A percentile compares a stretch with the other conserved stretches of the same genome.
Conservation (phyloP, 1,140 invertebrate species). For the Copidosoma floridanum region DNA sequence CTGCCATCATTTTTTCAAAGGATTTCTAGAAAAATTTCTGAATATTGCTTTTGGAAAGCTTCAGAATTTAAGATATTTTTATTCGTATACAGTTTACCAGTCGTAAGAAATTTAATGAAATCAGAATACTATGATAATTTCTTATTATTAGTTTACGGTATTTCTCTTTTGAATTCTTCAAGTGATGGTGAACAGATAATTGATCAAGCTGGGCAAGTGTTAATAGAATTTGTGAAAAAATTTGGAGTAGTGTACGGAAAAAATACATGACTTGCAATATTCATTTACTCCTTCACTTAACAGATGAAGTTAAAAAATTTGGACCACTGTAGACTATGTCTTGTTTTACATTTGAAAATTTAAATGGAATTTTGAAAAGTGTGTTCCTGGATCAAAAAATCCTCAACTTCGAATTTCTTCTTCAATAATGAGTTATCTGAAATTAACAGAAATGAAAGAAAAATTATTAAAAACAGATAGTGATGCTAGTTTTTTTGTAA, state of each 20-base stretch:
- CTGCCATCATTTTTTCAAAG: no score
- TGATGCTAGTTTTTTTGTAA: no score
- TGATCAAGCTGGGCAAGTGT: not conserved
- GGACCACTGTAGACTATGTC: slow-evolving; percentile 22
- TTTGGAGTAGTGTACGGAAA: slow-evolving; percentile 14
- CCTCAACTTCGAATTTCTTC: no score
- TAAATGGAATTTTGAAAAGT: slow-evolving; percentile 22
- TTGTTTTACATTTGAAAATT: slow-evolving; percentile 26
- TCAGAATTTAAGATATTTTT: slow-evolving; percentile 29
- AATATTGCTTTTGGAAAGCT: slow-evolving; percentile 9
- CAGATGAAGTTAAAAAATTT: slow-evolving; percentile 11
- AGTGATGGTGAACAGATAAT: slow-evolving; percentile 1
- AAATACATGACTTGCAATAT: slow-evolving; percentile 12
- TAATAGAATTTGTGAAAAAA: slow-evolving; percentile 10
- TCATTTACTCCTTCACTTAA: slow-evolving; percentile 23
- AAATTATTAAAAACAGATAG: no score
- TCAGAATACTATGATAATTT: slow-evolving; percentile 28
- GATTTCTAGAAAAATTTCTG: no score
- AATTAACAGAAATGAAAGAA: no score
- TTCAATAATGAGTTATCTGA: no score
- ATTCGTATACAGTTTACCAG: slow-evolving; percentile 18
- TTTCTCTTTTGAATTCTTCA: slow-evolving; percentile 2
- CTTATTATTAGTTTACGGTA: slow-evolving; percentile 8
- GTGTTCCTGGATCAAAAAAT: slow-evolving; percentile 6
- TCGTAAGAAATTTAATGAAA: slow-evolving; percentile 24